Evolutionary conservation across 1,140 invertebrate genomes (phyloP).

Genomic region (Listronotus bonariensis): DNA sequence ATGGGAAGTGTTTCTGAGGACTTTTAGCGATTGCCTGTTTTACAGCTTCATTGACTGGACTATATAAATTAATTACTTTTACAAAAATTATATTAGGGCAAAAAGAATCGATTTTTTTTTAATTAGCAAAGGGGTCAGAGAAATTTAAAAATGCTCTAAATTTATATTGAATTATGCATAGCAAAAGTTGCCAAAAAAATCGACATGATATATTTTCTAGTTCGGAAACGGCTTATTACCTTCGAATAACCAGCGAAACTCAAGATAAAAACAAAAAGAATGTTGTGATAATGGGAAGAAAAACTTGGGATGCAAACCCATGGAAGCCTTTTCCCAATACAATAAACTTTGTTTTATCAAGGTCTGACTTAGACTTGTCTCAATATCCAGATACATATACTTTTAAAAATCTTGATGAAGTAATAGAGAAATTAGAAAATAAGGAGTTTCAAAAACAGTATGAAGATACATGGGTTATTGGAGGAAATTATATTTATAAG

Average conservation of each 20-base stretch:
- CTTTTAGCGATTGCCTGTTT: too few relatives aligned
- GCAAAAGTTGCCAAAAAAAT: too few relatives aligned
- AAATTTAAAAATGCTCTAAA: too few relatives aligned
- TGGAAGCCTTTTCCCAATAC: conserved; percentile 75
- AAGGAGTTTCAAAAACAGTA: conserved; percentile 62
- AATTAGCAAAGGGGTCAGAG: too few relatives aligned
- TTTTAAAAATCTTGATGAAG: conserved; percentile 68
- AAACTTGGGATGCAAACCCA: conserved; percentile 91
- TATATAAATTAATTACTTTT: too few relatives aligned
- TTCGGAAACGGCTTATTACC: conserved; percentile 89
- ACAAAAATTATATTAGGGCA: too few relatives aligned
- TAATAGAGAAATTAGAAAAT: conserved; percentile 63
- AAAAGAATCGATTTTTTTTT: too few relatives aligned
- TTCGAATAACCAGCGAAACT: conserved; percentile 73
- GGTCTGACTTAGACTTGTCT: conserved; percentile 57
- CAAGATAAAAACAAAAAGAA: conserved; percentile 69
- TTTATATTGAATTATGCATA: too few relatives aligned
- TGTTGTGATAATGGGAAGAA: conserved; percentile 91
- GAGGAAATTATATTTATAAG: conserved; percentile 78
- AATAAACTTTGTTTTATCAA: conserved; percentile 86
- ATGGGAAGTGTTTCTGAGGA: too few relatives aligned
- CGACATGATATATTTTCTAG: conserved; percentile 57
- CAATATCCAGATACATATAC: conserved; percentile 65
- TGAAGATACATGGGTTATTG: conserved; percentile 86
- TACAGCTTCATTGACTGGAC: too few relatives aligned